Evolutionary conservation across 2,797 vertebrate genomes (phyloP).

Genomic region (Holocentrus rufus): DNA sequence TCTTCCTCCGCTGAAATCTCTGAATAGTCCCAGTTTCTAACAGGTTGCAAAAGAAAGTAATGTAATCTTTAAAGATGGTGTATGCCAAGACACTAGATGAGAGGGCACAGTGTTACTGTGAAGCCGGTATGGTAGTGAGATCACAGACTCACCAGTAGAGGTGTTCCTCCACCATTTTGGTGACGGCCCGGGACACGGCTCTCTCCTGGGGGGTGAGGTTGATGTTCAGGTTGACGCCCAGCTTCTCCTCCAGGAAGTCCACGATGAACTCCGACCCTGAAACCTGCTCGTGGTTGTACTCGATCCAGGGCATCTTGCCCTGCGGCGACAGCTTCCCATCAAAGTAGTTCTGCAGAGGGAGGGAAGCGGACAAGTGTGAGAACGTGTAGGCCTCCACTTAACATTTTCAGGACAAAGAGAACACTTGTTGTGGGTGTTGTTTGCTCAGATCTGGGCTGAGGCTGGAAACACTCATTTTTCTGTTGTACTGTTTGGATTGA

Average conservation of each 20-base stretch:
- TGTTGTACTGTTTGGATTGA: background rate
- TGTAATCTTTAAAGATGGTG: too few species aligned
- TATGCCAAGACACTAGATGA: too few species aligned
- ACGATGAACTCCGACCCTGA: slow-evolving; percentile 98
- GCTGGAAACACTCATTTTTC: background rate
- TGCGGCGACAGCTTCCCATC: slow-evolving; percentile 97
- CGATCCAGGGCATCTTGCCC: slow-evolving; percentile 99
- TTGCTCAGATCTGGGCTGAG: background rate
- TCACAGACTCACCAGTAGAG: slow-evolving; percentile 91
- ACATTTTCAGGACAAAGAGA: background rate
- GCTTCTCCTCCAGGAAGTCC: slow-evolving; percentile 97
- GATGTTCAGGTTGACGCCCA: slow-evolving; percentile 94
- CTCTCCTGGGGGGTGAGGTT: slow-evolving; percentile 90
- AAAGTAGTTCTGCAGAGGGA: slow-evolving; percentile 91
- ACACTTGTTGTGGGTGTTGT: background rate
- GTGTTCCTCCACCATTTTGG: slow-evolving; percentile 98
- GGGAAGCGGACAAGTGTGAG: background rate
- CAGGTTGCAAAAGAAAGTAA: too few species aligned
- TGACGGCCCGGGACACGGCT: slow-evolving; percentile 91
- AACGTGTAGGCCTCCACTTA: background rate
- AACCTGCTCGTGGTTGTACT: slow-evolving; percentile 94
- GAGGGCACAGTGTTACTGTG: too few species aligned
- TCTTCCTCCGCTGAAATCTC: background rate
- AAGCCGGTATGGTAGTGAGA: background rate
- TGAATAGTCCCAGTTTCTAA: background rate